Percentiles rank a stretch among this genome's conserved stretches.
Evolutionary conservation across 2,888 invertebrate genomes (phyloP).

Genomic region (Polymixis lichenea): DNA sequence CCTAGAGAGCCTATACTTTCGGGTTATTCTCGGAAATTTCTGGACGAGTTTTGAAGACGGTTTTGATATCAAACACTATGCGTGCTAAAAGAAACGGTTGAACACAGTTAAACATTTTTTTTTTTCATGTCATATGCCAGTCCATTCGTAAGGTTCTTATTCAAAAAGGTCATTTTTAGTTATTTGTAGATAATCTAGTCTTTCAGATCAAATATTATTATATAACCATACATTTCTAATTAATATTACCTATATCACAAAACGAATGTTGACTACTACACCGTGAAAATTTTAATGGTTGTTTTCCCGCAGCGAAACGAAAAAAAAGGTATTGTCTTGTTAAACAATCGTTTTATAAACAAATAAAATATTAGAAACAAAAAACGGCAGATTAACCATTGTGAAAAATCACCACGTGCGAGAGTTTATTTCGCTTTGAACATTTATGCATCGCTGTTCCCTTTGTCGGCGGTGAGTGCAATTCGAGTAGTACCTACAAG

Average conservation of each 20-base stretch:
- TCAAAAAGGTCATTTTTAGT: background rate
- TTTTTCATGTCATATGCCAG: slow-evolving; percentile 3
- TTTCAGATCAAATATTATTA: slow-evolving; percentile 34
- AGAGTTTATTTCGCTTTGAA: too few species aligned
- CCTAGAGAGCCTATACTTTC: background rate
- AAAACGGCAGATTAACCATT: too few species aligned
- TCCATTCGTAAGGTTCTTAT: background rate
- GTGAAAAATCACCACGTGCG: too few species aligned
- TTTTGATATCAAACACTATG: background rate
- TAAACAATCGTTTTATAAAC: too few species aligned
- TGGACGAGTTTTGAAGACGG: background rate
- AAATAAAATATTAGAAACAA: too few species aligned
- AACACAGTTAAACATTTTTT: background rate
- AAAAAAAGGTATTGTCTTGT: too few species aligned
- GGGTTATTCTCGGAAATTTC: slow-evolving; percentile 1
- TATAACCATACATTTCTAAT: background rate
- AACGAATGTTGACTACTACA: background rate
- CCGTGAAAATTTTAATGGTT: too few species aligned
- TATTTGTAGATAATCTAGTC: slow-evolving; percentile 26
- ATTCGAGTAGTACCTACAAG: too few species aligned
- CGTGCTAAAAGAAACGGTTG: background rate
- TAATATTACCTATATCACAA: background rate
- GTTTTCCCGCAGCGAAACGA: too few species aligned
- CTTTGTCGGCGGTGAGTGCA: too few species aligned
- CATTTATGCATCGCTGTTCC: too few species aligned